These are phyloP conservation scores for Phrynocephalus versicolor DNA, from an alignment of 2,113 vertebrate genomes.

Conservation along the genomic window DNA sequence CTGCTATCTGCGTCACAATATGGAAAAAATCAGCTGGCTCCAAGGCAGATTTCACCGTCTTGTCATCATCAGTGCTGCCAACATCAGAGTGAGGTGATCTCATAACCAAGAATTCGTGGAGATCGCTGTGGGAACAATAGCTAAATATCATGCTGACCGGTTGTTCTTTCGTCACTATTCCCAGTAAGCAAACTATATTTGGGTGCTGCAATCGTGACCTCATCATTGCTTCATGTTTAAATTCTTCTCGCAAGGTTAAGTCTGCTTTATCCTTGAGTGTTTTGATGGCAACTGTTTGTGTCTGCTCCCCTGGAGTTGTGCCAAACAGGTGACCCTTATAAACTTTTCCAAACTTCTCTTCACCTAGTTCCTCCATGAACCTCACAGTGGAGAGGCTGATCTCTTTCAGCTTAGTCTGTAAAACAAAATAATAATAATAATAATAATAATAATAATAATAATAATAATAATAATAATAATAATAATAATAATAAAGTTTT, in stretches of 20 bases:
- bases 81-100: conserved; percentile 93
- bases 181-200: conserved; percentile 89
- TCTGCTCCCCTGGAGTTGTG: conserved; percentile 86
- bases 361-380: conserved; percentile 96
- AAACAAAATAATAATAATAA: background rate
- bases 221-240: conserved; percentile 90
- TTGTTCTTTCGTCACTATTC: conserved; percentile 91
- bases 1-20: conserved; percentile 89
- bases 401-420: conserved; percentile 90
- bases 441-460: too few relatives aligned
- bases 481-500: too few relatives aligned
- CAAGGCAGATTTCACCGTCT: conserved; percentile 89
- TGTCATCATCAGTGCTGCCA: conserved; percentile 92
- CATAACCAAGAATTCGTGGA: conserved; percentile 95
- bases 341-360: conserved; percentile 95
- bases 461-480: too few relatives aligned
- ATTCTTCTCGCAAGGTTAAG: conserved; percentile 87
- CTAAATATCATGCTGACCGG: conserved; percentile 94
- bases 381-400: conserved; percentile 89
- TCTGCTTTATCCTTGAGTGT: conserved; percentile 95
- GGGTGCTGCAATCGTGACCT: conserved; percentile 90
- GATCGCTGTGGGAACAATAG: conserved; percentile 89
- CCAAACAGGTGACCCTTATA: conserved; percentile 96
- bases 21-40: conserved; percentile 94
- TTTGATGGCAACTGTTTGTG: conserved; percentile 91